These are phyloP conservation scores for Drosophila azteca DNA, from an alignment of 1,140 invertebrate species.

Conservation along the genomic window DNA sequence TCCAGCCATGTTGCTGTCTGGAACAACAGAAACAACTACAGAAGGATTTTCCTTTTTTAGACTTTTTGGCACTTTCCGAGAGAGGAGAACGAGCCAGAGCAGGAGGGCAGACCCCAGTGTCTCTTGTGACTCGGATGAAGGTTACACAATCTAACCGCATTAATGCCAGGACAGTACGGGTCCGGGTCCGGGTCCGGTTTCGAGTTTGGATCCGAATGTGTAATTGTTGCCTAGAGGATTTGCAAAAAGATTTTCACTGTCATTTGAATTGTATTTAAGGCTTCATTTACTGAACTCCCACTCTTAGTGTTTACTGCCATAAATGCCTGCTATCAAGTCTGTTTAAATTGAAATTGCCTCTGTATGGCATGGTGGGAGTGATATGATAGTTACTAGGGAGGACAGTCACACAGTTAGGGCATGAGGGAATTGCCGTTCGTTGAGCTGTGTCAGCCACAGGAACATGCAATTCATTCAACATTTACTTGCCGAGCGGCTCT, in stretches of 20 bases:
- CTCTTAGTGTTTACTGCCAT: conserved; percentile 15
- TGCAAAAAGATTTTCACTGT: conserved; percentile 64
- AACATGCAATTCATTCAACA: conserved; percentile 34
- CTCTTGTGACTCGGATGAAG: conserved; percentile 48
- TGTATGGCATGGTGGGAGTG: no score
- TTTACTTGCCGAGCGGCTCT: conserved; percentile 24
- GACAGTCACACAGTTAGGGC: background rate
- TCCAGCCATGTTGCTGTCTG: conserved; percentile 19
- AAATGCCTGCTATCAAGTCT: conserved; percentile 12
- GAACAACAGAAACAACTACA: conserved; percentile 28
- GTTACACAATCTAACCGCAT: conserved; percentile 66
- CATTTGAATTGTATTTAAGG: conserved; percentile 58
- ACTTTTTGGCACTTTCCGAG: conserved; percentile 57
- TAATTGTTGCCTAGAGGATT: conserved; percentile 68
- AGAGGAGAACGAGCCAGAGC: background rate
- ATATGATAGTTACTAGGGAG: background rate
- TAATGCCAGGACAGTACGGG: conserved; percentile 46
- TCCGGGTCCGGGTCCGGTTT: background rate
- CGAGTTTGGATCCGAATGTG: conserved; percentile 31
- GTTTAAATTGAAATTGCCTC: conserved; percentile 23
- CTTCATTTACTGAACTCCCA: conserved; percentile 33
- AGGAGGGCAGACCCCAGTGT: conserved; percentile 3
- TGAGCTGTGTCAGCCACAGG: conserved; percentile 21
- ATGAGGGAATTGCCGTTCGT: background rate
- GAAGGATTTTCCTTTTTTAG: conserved; percentile 41